A percentile compares a stretch with the other conserved stretches of the same genome.
phyloP scores from a whole-genome alignment of 37 sponge, comb jelly and placozoan species.

The Agelas oroides region DNA sequence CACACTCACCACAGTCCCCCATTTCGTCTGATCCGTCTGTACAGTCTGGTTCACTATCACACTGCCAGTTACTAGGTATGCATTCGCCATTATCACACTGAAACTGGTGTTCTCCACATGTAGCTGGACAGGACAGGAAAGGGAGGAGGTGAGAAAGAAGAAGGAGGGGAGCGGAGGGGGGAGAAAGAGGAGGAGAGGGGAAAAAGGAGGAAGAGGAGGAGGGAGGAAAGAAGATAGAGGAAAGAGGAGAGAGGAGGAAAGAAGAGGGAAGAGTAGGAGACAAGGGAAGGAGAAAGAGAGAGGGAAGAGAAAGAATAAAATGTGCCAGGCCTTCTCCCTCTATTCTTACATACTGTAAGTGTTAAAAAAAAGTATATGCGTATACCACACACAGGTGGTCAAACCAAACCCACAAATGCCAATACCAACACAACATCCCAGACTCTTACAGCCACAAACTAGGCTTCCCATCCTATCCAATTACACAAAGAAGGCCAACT shows the following conservation, averaged over 20 bases:
- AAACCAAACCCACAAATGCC: no score
- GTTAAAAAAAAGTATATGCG: no score
- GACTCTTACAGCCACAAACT: no score
- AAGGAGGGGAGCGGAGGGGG: not conserved
- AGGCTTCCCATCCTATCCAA: no score
- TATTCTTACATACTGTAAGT: no score
- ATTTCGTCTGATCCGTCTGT: conserved; percentile 42
- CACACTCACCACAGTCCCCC: conserved; percentile 28
- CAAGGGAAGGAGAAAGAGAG: not conserved
- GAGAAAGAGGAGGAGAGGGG: not conserved
- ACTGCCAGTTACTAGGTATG: not conserved
- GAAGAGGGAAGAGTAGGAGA: not conserved
- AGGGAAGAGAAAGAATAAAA: not conserved
- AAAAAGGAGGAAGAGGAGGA: not conserved
- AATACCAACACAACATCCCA: no score
- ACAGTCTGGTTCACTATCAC: conserved; percentile 68
- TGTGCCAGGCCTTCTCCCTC: no score
- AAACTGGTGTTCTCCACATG: conserved; percentile 13
- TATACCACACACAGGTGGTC: not conserved
- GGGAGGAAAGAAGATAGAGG: not conserved
- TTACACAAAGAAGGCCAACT: no score
- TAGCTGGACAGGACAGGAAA: not conserved
- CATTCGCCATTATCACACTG: conserved; percentile 41
- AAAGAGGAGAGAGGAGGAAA: not conserved
- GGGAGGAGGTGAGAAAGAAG: no score